phyloP scores from a whole-genome alignment of 2,113 vertebrate species.

The Chunga burmeisteri region DNA sequence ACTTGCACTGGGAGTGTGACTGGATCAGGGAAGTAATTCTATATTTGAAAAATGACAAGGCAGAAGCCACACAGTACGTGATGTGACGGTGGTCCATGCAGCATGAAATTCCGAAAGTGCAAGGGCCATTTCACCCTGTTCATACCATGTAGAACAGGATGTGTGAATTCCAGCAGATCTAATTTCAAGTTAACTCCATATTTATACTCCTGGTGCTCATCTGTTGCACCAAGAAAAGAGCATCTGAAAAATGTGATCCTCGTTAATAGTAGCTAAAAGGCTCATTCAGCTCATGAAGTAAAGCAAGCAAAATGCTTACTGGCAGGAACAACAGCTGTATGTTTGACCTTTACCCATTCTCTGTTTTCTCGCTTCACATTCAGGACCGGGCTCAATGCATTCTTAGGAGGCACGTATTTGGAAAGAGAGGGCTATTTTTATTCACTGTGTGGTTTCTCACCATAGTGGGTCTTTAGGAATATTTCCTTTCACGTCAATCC shows the following conservation, averaged over 20 bases:
- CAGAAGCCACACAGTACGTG: not conserved
- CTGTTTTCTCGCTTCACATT: not conserved
- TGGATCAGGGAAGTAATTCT: not conserved
- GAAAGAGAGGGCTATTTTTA: slow-evolving; percentile 40
- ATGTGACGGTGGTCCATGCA: not conserved
- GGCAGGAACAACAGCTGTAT: slow-evolving; percentile 12
- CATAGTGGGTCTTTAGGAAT: slow-evolving; percentile 1
- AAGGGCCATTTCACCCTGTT: not conserved
- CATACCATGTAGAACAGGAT: not conserved
- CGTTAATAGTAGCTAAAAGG: not conserved
- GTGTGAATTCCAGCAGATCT: slow-evolving; percentile 62
- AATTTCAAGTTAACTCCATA: slow-evolving; percentile 15
- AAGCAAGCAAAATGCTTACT: not conserved
- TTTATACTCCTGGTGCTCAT: slow-evolving; percentile 42
- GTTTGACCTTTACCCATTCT: slow-evolving; percentile 32
- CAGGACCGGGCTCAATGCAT: not conserved
- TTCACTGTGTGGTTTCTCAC: slow-evolving; percentile 16
- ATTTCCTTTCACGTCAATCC: slow-evolving; percentile 15
- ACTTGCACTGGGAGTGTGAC: not conserved
- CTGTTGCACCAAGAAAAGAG: slow-evolving; percentile 17
- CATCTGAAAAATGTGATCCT: slow-evolving; percentile 10
- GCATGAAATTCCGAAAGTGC: not conserved
- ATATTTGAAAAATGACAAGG: not conserved
- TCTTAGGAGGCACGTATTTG: not conserved
- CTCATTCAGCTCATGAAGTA: not conserved